A percentile compares a stretch with the other conserved stretches of the same genome.
phyloP scores from a whole-genome alignment of 1,140 invertebrate species.

The Caerostris extrusa region DNA sequence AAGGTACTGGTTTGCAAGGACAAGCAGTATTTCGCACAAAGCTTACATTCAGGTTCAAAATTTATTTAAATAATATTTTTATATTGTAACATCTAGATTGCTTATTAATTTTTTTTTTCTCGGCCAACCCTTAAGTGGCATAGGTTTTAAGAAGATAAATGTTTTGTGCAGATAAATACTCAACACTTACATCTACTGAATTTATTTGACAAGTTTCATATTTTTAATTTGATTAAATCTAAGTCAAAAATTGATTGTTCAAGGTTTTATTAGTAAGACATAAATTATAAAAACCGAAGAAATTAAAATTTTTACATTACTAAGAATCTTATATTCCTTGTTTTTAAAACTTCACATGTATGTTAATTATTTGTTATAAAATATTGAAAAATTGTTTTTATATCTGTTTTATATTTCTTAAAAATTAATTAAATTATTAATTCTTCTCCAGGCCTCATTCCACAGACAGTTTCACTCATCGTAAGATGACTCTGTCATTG shows the following conservation, averaged over 20 bases:
- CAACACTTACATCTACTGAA: no score
- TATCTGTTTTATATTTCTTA: neutral
- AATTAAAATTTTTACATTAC: no score
- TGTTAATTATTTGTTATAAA: neutral
- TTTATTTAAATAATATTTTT: neutral
- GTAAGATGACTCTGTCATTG: conserved; percentile 98
- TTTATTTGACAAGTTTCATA: no score
- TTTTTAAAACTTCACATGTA: neutral
- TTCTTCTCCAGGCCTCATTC: conserved; percentile 88
- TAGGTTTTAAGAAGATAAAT: no score
- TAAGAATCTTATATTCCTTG: no score
- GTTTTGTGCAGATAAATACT: no score
- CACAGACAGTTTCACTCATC: conserved; percentile 98
- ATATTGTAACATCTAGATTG: neutral
- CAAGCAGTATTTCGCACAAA: conserved; percentile 98
- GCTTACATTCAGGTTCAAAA: conserved; percentile 90
- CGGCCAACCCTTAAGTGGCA: no score
- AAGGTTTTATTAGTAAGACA: no score
- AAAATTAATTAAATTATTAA: neutral
- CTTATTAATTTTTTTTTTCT: no score
- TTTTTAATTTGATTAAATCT: no score
- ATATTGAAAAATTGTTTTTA: neutral
- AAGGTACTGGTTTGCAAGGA: conserved; percentile 98
- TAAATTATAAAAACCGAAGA: no score
- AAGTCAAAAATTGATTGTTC: no score